phyloP scores from a whole-genome alignment of 2,113 vertebrate genomes.

The Dendropsophus ebraccatus region DNA sequence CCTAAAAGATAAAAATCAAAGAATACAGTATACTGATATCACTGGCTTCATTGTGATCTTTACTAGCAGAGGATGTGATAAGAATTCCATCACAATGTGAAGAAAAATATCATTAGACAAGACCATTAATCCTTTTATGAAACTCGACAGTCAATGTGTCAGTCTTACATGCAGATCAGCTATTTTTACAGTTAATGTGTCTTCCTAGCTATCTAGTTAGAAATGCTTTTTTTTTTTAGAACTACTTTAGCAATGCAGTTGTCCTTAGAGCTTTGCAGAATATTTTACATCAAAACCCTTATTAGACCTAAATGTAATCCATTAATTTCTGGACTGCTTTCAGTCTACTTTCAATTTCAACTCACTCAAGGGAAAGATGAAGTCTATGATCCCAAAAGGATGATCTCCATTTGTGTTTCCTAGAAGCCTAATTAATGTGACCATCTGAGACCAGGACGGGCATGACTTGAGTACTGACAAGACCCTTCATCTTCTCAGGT shows the following conservation, averaged over 20 bases:
- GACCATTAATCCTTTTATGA: constrained; percentile 8
- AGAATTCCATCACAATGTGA: neutral
- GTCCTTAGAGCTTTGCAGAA: neutral
- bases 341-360: constrained; percentile 1
- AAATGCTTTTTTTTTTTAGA: neutral
- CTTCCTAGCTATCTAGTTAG: neutral
- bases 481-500: neutral
- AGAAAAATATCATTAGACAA: constrained; percentile 14
- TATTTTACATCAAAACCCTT: neutral
- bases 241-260: neutral
- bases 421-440: neutral
- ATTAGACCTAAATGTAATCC: neutral
- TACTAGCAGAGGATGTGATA: neutral
- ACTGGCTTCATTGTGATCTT: constrained; percentile 3
- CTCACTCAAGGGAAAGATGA: neutral
- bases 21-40: constrained; percentile 23
- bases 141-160: neutral
- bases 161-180: neutral
- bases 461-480: neutral
- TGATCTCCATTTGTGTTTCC: neutral
- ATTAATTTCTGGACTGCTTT: neutral
- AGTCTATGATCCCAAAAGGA: neutral
- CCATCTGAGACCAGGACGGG: neutral
- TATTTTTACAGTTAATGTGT: constrained; percentile 1
- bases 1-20: constrained; percentile 17